Conservation (phyloP, 2,113 vertebrate genomes). For the Pelecanoides urinatrix region DNA sequence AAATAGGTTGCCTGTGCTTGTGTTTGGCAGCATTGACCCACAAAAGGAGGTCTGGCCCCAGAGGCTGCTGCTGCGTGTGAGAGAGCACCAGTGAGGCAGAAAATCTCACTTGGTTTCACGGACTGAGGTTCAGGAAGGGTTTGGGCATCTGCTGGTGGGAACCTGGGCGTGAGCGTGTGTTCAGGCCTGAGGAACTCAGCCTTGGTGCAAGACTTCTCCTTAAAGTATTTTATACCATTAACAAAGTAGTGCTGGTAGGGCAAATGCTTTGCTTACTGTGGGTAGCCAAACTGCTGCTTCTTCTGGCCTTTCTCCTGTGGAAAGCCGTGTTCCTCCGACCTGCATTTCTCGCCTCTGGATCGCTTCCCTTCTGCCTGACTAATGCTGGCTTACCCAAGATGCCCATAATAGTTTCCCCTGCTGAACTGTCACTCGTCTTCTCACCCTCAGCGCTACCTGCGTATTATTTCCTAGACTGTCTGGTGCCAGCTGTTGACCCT, state of each 20-base stretch:
- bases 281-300: not conserved
- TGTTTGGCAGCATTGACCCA: not conserved
- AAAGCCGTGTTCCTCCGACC: rapidly evolving
- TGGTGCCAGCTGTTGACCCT: not conserved
- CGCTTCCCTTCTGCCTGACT: not conserved
- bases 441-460: not conserved
- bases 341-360: not conserved
- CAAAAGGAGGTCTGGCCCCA: not conserved
- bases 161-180: not conserved
- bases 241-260: not conserved
- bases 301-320: not conserved
- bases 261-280: not conserved
- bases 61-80: not conserved
- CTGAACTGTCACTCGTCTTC: not conserved
- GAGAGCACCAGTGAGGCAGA: not conserved
- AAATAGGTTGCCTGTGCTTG: not conserved
- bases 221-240: not conserved
- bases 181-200: not conserved
- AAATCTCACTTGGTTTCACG: not conserved
- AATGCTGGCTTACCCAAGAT: not conserved
- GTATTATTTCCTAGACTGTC: rapidly evolving
- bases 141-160: not conserved
- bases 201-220: not conserved
- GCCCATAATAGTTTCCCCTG: not conserved
- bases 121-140: not conserved